These are phyloP conservation scores for Sialia sialis DNA, from an alignment of 2,113 vertebrate species.

Conservation along the genomic window DNA sequence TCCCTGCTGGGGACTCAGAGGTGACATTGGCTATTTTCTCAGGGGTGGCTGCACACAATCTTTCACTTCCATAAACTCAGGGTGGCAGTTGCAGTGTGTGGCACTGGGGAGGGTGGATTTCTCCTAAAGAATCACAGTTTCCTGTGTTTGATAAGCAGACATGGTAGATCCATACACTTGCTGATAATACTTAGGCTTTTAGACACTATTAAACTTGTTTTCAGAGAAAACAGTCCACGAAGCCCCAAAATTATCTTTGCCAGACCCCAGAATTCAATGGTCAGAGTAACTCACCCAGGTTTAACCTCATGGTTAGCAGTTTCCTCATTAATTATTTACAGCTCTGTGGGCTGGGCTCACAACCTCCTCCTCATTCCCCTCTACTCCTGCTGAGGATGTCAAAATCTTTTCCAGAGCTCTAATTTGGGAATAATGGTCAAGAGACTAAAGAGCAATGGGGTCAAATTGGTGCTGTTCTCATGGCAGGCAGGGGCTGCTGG, in stretches of 20 bases:
- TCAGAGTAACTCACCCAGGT: background rate
- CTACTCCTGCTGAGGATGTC: background rate
- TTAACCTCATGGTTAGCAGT: background rate
- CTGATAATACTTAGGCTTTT: background rate
- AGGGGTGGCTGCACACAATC: background rate
- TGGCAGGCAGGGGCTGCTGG: background rate
- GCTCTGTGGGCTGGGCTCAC: background rate
- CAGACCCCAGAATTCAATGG: background rate
- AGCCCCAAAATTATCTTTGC: background rate
- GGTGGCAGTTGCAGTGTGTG: background rate
- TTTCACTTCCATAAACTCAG: background rate
- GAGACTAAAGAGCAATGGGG: constrained; percentile 42
- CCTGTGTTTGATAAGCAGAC: background rate
- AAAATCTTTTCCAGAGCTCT: constrained; percentile 4
- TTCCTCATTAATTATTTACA: background rate
- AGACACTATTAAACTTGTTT: background rate
- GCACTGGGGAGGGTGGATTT: background rate
- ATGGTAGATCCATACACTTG: fast-evolving
- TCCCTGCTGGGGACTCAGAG: background rate
- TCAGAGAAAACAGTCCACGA: background rate
- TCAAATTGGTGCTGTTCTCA: background rate
- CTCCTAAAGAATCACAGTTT: background rate
- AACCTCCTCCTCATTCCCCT: background rate
- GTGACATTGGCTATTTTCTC: background rate
- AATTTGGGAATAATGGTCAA: constrained; percentile 11